Evolutionary conservation across 2,797 vertebrate species (phyloP), one percentile per base, ranked within the genome.

Genomic region (Myotis findleyi): DNA sequence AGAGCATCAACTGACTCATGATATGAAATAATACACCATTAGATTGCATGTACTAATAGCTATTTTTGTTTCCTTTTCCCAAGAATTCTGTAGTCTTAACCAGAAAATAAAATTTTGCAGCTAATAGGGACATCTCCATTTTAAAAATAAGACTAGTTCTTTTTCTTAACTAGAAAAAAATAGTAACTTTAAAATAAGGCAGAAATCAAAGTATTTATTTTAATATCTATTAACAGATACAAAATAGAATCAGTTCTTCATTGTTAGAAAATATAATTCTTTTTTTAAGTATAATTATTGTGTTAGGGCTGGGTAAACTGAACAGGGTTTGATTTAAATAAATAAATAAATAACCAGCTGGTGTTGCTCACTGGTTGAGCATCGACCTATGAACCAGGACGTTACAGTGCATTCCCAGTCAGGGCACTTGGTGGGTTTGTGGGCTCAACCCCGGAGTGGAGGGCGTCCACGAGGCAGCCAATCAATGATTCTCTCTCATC

Each of bases 161-260:
- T 79, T 87, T 82, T 59, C 41, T 49, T 2, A 11, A 69, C 1
- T 47, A 81, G 5, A 18, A 47, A 87, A n/a, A 93, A 73, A 57
- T 16, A 64, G 23, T 76, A 87, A 59, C 14, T 79, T 85, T 75
- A 44, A 86, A 75, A 84, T 71, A 81, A 90, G 21, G 5, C 6
- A 93, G 94, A 71, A 13, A 47, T 49, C 44, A 91, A 95, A 44
- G 23, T 68, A 41, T 59, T 87, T 87, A 64, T 77, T 57, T 73
- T 73, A 57, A 23, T 83, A 55, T 47, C 20, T 64, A 18, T 62
- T 91, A 68, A 77, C 62, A 12, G 20, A 71, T 79, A 77, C 72
- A 36, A 68, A 93, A 82, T 8, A 86, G 21, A 88, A 51, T 7
- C 14, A 89, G 20, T 0, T 14, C 12, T 84, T 69, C 55, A 76